These are phyloP conservation scores for Ophioninae sp. DNA, from an alignment of 2,888 invertebrate species.

Conservation along the genomic window DNA sequence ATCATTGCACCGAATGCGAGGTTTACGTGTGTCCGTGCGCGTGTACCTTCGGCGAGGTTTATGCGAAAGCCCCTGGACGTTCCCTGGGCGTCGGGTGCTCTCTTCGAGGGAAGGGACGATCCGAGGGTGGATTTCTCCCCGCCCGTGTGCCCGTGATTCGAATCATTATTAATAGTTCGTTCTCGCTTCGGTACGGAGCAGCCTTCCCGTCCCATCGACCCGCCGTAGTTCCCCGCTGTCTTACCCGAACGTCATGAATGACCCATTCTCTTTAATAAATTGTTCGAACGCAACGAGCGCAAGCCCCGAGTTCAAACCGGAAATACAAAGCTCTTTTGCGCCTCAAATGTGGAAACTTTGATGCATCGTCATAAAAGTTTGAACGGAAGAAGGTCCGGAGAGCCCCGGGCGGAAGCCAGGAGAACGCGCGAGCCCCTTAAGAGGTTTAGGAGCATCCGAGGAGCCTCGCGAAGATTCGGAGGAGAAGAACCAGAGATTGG, in stretches of 20 bases:
- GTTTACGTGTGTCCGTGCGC: not conserved
- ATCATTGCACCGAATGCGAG: constrained; percentile 43
- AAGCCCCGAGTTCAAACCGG: not conserved
- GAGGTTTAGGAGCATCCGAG: no score
- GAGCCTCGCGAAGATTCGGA: no score
- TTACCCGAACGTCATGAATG: not conserved
- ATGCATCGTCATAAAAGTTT: constrained; percentile 1
- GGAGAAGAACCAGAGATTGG: no score
- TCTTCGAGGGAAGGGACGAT: not conserved
- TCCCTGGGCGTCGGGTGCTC: not conserved
- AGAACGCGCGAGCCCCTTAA: no score
- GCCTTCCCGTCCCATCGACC: not conserved
- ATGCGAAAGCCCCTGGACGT: not conserved
- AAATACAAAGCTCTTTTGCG: constrained; percentile 4
- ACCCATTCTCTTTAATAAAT: constrained; percentile 57
- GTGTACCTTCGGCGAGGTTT: not conserved
- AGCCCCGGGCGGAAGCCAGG: not conserved
- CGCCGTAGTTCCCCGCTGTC: not conserved
- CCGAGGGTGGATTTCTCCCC: constrained; percentile 11
- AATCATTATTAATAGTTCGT: constrained; percentile 64
- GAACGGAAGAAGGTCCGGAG: not conserved
- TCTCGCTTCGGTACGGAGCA: constrained; percentile 1
- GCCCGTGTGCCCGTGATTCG: constrained; percentile 57
- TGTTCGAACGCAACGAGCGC: constrained; percentile 35
- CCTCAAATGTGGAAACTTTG: constrained; percentile 6